Evolutionary conservation across 1,140 invertebrate species (phyloP).

Genomic region (Nomia melanderi): DNA sequence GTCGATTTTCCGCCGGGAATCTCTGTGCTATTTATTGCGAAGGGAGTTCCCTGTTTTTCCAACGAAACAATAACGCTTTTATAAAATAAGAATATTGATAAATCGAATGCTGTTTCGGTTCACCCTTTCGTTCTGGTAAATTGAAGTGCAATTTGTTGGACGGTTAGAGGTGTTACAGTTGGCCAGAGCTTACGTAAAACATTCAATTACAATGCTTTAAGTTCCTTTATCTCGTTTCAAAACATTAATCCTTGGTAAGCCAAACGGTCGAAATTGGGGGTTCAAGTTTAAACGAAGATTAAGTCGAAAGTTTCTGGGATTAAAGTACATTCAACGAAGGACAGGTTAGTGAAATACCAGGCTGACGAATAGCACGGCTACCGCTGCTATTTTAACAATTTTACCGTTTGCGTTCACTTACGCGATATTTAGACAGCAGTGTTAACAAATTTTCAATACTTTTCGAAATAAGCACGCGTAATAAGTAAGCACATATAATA

Average conservation of each 20-base stretch:
- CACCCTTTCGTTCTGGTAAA: neutral
- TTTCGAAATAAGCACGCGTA: too few species aligned
- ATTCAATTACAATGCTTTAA: slow-evolving; percentile 63
- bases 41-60: too few species aligned
- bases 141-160: neutral
- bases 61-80: too few species aligned
- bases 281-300: slow-evolving; percentile 65
- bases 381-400: neutral
- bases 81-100: too few species aligned
- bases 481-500: too few species aligned
- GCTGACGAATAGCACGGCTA: slow-evolving; percentile 9
- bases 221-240: slow-evolving; percentile 53
- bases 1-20: too few species aligned
- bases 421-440: too few species aligned
- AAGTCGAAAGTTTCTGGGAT: slow-evolving; percentile 57
- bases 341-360: slow-evolving; percentile 35
- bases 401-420: neutral
- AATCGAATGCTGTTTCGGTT: too few species aligned
- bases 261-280: slow-evolving; percentile 51
- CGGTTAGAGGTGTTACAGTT: slow-evolving; percentile 19
- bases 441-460: neutral
- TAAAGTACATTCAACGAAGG: slow-evolving; percentile 27
- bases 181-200: slow-evolving; percentile 49
- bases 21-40: too few species aligned
- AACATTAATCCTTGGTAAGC: slow-evolving; percentile 63